phyloP scores from a whole-genome alignment of 2,797 vertebrate species.

The Fistularia commersonii region DNA sequence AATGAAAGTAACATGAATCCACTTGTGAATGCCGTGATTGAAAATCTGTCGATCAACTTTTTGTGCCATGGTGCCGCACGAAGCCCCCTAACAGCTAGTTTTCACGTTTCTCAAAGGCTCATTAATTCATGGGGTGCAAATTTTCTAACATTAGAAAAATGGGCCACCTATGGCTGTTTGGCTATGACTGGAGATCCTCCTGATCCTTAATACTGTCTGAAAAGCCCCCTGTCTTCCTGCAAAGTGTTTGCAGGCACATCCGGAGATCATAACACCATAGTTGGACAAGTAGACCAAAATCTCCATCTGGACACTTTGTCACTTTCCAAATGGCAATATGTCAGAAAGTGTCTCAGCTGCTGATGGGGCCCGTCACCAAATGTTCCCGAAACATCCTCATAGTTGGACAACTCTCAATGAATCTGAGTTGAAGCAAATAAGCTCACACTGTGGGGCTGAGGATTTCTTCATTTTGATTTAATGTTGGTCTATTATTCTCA shows the following conservation, averaged over 20 bases:
- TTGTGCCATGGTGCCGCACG: too few species aligned
- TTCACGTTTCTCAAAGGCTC: neutral
- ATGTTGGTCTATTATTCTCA: too few species aligned
- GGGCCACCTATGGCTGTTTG: conserved; percentile 10
- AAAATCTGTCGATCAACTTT: too few species aligned
- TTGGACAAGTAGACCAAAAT: conserved; percentile 24
- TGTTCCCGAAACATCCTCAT: conserved; percentile 29
- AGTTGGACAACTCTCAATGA: conserved; percentile 11
- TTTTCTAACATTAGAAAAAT: neutral
- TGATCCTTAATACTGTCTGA: conserved; percentile 26
- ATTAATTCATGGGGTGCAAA: conserved; percentile 1
- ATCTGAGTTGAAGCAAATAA: conserved; percentile 8
- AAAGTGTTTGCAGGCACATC: conserved; percentile 29
- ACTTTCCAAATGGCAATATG: conserved; percentile 40
- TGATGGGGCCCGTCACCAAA: conserved; percentile 24
- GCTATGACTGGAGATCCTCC: conserved; percentile 18
- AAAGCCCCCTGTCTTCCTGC: too few species aligned
- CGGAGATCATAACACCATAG: conserved; percentile 20
- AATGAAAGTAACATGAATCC: too few species aligned
- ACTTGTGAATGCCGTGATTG: neutral
- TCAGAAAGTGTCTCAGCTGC: conserved; percentile 25
- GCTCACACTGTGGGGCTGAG: neutral
- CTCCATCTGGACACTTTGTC: conserved; percentile 43
- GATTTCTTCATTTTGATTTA: too few species aligned
- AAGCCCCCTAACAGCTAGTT: too few species aligned